Base-by-base conservation (phyloP, 2,888 invertebrate genomes). In the Acrocera orbiculus region DNA sequence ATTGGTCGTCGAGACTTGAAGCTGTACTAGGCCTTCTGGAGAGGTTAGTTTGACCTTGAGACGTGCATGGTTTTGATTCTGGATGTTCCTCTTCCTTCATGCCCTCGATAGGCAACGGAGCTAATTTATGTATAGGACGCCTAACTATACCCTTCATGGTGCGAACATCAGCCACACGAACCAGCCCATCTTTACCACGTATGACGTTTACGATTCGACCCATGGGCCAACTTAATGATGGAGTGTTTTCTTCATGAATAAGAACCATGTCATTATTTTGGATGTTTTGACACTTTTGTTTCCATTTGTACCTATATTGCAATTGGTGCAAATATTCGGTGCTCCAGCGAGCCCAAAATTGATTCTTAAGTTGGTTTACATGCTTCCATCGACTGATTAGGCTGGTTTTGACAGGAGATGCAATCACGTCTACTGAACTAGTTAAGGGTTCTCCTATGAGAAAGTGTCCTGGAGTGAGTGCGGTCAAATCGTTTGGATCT, bases 171-270 rank as follows among this genome's bases (percentile, higher is more conserved):
- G 23, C 28, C 9, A 16, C 42, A 19, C 47, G 28, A 4, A 44
- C 44, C 1, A 39, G 23, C 2, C 42, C 43, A 33, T 47, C 48
- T 7, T 30, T 2, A 14, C 45, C 46, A 5, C 44, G 46, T 17
- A 44, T 40, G n/a, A 44, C 16, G 10, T 43, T 26, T 6, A 31
- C 27, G 8, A 50, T 38, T 26, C 43, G 26, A 4, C 40, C 49
- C 6, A 47, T 24, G 10, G 30, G 30, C 50, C 50, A 51, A 9
- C 42, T 29, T 5, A 34, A n/a, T 15, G 46, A 42, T 7, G 42
- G 43, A 4, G 34, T 16, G 27, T 40, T 40, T 9, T 44, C 42
- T 14, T 48, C 42, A n/a, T 40, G 43, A 9, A 49, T 19, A 5
- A 50, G 26, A 4, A 47, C 48, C 8, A 51, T 11, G n/a, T 38